phyloP scores from a whole-genome alignment of 1,140 invertebrate genomes.

The Acyrthosiphon pisum region DNA sequence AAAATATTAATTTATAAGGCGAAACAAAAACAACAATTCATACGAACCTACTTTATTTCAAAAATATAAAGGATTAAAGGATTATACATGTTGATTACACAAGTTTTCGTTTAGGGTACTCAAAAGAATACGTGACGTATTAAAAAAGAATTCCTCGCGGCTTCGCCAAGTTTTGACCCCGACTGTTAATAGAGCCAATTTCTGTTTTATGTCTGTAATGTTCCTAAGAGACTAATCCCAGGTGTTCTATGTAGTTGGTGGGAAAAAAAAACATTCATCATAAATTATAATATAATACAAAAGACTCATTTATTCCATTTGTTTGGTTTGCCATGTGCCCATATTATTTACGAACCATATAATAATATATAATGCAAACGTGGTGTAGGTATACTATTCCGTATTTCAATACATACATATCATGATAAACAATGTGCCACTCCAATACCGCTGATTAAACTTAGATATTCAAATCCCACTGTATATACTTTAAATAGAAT shows the following conservation, averaged over 20 bases:
- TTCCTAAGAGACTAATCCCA: not conserved
- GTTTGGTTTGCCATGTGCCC: not conserved
- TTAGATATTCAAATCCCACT: not conserved
- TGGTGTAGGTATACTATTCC: not conserved
- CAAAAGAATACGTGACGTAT: not conserved
- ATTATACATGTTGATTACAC: not conserved
- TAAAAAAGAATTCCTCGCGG: not conserved
- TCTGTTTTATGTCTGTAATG: not conserved
- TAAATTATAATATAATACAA: not conserved
- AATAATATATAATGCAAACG: not conserved
- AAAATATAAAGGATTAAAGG: not conserved
- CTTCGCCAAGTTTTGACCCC: not conserved
- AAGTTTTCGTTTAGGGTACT: not conserved
- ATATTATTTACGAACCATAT: not conserved
- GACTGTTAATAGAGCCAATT: not conserved
- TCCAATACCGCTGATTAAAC: conserved; percentile 1
- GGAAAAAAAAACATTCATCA: not conserved
- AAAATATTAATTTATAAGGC: not conserved
- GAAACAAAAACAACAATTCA: not conserved
- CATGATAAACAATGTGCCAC: not conserved
- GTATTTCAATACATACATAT: not conserved
- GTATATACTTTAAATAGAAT: not conserved
- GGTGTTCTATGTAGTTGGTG: not conserved
- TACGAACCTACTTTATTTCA: not conserved
- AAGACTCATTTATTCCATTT: not conserved